Evolutionary conservation across 2,797 vertebrate genomes (phyloP), one percentile per base, ranked within the genome.

Genomic region (Protosalanx chinensis): DNA sequence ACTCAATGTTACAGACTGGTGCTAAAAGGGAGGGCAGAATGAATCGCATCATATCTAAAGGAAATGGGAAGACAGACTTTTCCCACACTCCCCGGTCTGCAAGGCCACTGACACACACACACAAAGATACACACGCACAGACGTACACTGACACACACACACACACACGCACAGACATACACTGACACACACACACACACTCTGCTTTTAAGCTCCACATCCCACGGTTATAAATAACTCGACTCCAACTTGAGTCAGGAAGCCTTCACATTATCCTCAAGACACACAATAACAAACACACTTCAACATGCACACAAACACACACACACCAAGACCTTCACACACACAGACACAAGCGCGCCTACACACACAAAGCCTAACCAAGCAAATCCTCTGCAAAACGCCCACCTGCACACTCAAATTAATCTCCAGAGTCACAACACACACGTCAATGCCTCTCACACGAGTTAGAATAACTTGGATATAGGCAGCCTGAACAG

Each of bases 201-300:
- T 82, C 64, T 75, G 76, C 71, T 78, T 73, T 75, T 74, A 74
- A 20, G 69, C 69, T 73, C 72, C 56, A 5, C 70, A 79, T 81
- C 81, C 85, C 81, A 82, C 71, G 69, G 72, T 74, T 90, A 90
- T 84, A 89, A 91, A 91, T 90, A 91, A 72, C 80, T n/a, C 51
- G 15, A 56, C 18, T 53, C 51, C 6, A 32, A 82, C 78, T 81
- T 80, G 71, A 60, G 76, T 76, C 68, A 74, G 51, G 53, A 78
- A 72, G 72, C 77, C 74, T 78, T 6, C 37, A 74, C 62, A 63
- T 72, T 81, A 82, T 66, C 67, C 73, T 81, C 75, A 67, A 85
- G 68, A 73, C 72, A 64, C 2, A 3, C 73, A 71, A 58, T 53
- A 53, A 71, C 20, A 68, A 6, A 27, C 64, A 16, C 63, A 18